Evolutionary conservation across 2,113 vertebrate genomes (phyloP), one percentile per base, ranked within the genome.

Genomic region (Psettodes erumei): DNA sequence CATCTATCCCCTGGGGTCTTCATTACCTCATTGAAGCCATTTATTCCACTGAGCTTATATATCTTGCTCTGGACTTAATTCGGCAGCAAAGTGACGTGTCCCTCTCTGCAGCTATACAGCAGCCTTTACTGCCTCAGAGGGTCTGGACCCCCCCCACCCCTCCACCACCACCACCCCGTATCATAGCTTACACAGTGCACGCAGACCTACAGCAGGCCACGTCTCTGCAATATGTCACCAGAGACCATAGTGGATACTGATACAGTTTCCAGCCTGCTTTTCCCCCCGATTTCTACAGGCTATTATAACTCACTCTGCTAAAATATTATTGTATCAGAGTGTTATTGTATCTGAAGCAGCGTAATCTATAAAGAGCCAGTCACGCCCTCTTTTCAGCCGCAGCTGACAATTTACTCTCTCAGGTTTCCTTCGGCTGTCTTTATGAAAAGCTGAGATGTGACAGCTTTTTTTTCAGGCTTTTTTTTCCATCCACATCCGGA

Each of bases 1-100:
- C 79, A 72, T 82, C 47, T 61, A 64, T 79, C 71, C 89, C 78
- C 79, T 2, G 1, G 43, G 85, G 86, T 85, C 76, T 86, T 88
- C 86, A 86, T 89, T 91, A 91, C 72, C 86, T 91, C 75, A 91
- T 79, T 88, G 77, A 83, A 88, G 81, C 67, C 80, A 85, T 89
- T 86, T 86, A 83, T 89, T 89, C 55, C 78, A 65, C 59, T 6
- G 69, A 75, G 81, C 76, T 77, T 75, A 65, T 40, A 75, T 71
- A 68, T 82, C 59, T 61, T 81, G 67, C 69, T 65, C 62, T 73
- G 66, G 73, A 88, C 66, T 79, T 85, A 62, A 87, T 90, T 89
- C 82, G 85, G 79, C 66, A 65, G 59, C 38, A 54, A 79, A 81
- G 48, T 71, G 82, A 85, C 55, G 9, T 35, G 67, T 77, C 58